Base-by-base conservation (phyloP, 2,888 invertebrate genomes). In the Autographa gamma region DNA sequence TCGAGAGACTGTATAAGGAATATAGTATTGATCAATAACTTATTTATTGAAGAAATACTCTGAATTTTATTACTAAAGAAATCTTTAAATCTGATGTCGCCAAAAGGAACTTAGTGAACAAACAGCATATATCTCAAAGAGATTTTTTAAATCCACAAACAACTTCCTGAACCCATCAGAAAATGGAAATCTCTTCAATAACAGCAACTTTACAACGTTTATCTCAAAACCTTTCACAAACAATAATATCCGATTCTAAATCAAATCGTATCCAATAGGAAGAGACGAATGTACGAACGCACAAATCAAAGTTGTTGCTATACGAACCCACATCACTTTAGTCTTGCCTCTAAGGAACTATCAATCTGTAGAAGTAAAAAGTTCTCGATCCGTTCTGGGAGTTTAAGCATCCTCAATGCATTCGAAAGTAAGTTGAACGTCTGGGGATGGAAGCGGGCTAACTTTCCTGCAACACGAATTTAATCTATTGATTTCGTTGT, bases 361-460 rank as follows among this genome's bases (percentile, higher is more conserved):
- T 76, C 3, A 14, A 56, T 77, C 54, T 52, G 54, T 41, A 11
- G 7, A 41, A 19, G n/a, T 60, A n/a, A 52, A 73, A 77, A 41
- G 38, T 41, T 77, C 52, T 32, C 38, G 38, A 18, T n/a, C 25
- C 48, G 52, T 18, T 67, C 54, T 64, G 78, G 67, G 78, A 77
- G 56, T 77, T 73, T 41, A 43, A 65, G n/a, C 48, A 18, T 32
- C 48, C 61, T 52, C 19, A 71, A 76, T 11, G 58, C 64, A 64
- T 64, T 64, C 62, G 18, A 56, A 62, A 67, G 73, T 31, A 54
- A 64, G 54, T 66, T 73, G 64, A 75, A 75, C 77, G 66, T 61
- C 59, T 19, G 14, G 34, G 18, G 18, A 32, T 38, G 13, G 11
- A 25, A 25, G 19, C 54, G 54, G 19, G 25, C 25, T 25, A 56